Conservation (phyloP, 2,888 invertebrate species). For the Portevinia maculata region DNA sequence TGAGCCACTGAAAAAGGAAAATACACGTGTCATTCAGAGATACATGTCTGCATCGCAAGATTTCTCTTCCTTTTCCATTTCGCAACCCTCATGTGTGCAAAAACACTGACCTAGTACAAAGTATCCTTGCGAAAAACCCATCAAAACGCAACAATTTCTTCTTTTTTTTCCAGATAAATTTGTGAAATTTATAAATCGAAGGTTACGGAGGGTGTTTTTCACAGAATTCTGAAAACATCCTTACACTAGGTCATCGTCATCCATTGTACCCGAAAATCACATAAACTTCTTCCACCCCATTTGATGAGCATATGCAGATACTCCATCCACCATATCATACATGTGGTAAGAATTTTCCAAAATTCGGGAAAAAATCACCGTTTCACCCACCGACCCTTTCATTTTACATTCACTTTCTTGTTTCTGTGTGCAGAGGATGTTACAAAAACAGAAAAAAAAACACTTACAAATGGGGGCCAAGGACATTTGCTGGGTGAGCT, state of each 20-base stretch:
- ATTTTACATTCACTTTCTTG: constrained; percentile 51
- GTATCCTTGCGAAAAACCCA: constrained; percentile 9
- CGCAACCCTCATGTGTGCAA: constrained; percentile 4
- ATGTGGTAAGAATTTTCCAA: constrained; percentile 56
- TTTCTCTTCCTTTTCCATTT: not conserved
- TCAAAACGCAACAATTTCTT: constrained; percentile 3
- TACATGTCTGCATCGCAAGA: not conserved
- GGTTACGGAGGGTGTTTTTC: constrained; percentile 11
- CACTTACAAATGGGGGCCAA: constrained; percentile 52
- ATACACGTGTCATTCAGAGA: constrained; percentile 43
- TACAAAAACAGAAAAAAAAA: constrained; percentile 38
- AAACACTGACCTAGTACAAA: constrained; percentile 55
- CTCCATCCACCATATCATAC: constrained; percentile 31
- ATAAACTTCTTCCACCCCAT: constrained; percentile 60
- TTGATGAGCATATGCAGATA: constrained; percentile 59
- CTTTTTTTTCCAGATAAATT: constrained; percentile 32
- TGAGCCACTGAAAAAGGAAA: constrained; percentile 35
- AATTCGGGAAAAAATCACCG: constrained; percentile 42
- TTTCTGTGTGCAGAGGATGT: constrained; percentile 37
- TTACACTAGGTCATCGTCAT: constrained; percentile 65
- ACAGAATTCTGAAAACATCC: constrained; percentile 24
- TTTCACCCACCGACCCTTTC: constrained; percentile 26
- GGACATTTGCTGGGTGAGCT: constrained; percentile 52
- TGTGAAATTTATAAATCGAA: constrained; percentile 29
- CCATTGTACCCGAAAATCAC: constrained; percentile 1